A percentile compares a stretch with the other conserved stretches of the same genome.
Evolutionary conservation across 64 coral and sea anemone species (phyloP).

Genomic region (Anthopleura sola): DNA sequence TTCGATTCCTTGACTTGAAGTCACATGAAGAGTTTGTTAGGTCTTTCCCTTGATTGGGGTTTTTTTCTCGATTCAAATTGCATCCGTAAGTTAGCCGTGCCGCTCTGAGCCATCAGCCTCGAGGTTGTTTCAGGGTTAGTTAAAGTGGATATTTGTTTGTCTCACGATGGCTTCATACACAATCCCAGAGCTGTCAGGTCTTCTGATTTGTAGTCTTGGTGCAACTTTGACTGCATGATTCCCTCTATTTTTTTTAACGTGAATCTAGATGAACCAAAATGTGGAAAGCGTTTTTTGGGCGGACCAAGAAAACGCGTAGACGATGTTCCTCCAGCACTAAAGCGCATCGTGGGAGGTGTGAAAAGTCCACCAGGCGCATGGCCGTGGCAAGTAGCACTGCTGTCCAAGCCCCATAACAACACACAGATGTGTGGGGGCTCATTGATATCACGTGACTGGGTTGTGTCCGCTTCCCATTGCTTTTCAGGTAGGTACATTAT

Average conservation of each 20-base stretch:
- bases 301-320: not conserved
- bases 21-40: too few relatives aligned
- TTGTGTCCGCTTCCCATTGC: conserved; percentile 59
- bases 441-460: conserved; percentile 52
- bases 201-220: not conserved
- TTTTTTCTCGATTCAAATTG: too few relatives aligned
- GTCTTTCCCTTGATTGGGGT: too few relatives aligned
- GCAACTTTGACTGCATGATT: too few relatives aligned
- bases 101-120: too few relatives aligned
- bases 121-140: too few relatives aligned
- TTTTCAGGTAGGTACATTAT: conserved; percentile 22
- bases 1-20: too few relatives aligned
- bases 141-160: too few relatives aligned
- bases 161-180: not conserved
- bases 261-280: not conserved
- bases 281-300: conserved; percentile 15
- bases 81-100: too few relatives aligned
- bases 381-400: conserved; percentile 62
- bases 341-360: conserved; percentile 46
- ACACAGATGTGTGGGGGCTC: conserved; percentile 56
- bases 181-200: not conserved
- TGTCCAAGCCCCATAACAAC: conserved; percentile 22
- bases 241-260: not conserved
- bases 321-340: conserved; percentile 3
- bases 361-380: conserved; percentile 42